These are phyloP conservation scores for Lobophora halterata DNA, from an alignment of 2,888 invertebrate species.

Conservation along the genomic window DNA sequence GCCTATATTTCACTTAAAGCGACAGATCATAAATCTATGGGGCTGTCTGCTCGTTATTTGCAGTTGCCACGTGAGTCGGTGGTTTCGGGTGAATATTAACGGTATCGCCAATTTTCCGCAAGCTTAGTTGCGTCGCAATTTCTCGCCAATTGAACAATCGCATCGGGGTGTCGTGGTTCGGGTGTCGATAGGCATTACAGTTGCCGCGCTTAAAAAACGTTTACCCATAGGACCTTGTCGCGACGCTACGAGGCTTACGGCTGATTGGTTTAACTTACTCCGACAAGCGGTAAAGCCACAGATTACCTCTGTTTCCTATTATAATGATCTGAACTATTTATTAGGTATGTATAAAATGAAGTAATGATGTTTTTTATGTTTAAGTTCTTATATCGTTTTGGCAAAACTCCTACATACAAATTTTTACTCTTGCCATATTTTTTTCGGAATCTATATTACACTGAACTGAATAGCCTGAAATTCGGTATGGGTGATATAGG, in stretches of 20 bases:
- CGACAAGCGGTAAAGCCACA: slow-evolving; percentile 3
- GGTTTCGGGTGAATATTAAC: slow-evolving; percentile 80
- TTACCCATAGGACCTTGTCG: slow-evolving; percentile 34
- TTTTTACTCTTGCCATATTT: too few relatives aligned
- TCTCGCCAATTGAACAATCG: slow-evolving; percentile 80
- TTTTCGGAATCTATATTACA: too few relatives aligned
- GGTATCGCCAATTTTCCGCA: slow-evolving; percentile 80
- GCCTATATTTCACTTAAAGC: slow-evolving; percentile 76
- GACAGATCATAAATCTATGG: slow-evolving; percentile 76
- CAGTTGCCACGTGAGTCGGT: slow-evolving; percentile 76
- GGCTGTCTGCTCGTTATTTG: slow-evolving; percentile 75
- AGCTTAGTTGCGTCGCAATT: slow-evolving; percentile 78
- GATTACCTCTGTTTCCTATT: too few relatives aligned
- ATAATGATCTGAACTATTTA: too few relatives aligned
- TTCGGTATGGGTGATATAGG: too few relatives aligned
- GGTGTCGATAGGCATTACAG: slow-evolving; percentile 45
- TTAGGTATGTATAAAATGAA: too few relatives aligned
- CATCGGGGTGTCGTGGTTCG: slow-evolving; percentile 53
- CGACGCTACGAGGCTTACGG: slow-evolving; percentile 19
- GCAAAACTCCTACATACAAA: too few relatives aligned
- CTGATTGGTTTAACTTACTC: slow-evolving; percentile 20
- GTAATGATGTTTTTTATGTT: too few relatives aligned
- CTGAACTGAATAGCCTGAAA: too few relatives aligned
- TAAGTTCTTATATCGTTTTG: too few relatives aligned
- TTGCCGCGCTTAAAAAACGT: slow-evolving; percentile 43